Evolutionary conservation across 2,113 vertebrate genomes (phyloP), one percentile per base, ranked within the genome.

Genomic region (Steatornis caripensis): DNA sequence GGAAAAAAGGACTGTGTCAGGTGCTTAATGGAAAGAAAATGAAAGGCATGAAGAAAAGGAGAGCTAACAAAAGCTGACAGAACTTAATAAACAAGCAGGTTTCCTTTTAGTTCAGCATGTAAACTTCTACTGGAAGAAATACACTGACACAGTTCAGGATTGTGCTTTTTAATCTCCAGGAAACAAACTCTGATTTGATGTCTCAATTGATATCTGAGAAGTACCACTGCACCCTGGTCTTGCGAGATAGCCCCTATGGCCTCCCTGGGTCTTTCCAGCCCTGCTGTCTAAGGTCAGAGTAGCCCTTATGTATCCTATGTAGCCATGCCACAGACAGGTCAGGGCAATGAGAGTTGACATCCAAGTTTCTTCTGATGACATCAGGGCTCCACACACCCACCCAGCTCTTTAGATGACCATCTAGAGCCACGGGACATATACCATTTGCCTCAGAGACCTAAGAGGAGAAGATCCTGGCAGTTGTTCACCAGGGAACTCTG

Each of bases 11-110:
- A 53, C 61, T 83, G 41, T 74, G 30, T 89, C 58, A 66, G 22
- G 55, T 39, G 20, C 45, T 34, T 93, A 76, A 92, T 80, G 26
- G 54, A 94, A 90, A 62, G 62, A 93, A 96, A 85, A 58, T 49
- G 75, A 82, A 90, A 29, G 62, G n/a, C 36, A 92, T 48, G 51
- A 93, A 95, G 51, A 75, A 93, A 83, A 94, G 16, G 49, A 61
- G 11, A 79, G 45, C 24, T 93, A 83, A 90, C 53, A 92, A 77
- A 93, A 90, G 24, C 36, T 69, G 41, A 77, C 32, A 88, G 53
- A 87, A 89, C 24, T 79, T 66, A 75, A 82, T 71, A 93, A 95
- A 77, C 78, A 79, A 82, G 15, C 22, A 71, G 9, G 22, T 64
- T 95, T 89, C 34, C 69, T 79, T 76, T 79, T 57, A 17, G 30